Percentiles rank a stretch among this genome's conserved stretches.
Conservation (phyloP, 2,888 invertebrate species). For the Chromoteleia sp. region DNA sequence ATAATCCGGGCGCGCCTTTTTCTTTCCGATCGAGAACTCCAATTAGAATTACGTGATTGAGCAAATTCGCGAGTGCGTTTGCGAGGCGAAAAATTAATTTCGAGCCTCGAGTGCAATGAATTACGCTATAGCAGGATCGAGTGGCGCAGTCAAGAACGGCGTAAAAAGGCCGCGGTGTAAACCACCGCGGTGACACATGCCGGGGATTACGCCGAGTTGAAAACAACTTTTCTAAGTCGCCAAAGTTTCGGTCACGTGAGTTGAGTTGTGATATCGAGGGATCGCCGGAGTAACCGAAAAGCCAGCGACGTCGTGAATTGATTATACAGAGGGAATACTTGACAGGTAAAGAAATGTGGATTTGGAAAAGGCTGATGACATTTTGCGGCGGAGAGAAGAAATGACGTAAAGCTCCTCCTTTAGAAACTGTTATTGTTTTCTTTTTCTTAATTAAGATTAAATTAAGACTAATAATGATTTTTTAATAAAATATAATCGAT, state of each 20-base stretch:
- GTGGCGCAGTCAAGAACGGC: conserved; percentile 4
- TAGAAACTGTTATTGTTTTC: too few relatives aligned
- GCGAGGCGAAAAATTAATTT: conserved; percentile 21
- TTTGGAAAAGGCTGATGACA: too few relatives aligned
- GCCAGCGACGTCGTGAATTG: conserved; percentile 11
- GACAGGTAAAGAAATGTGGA: too few relatives aligned
- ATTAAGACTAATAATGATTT: too few relatives aligned
- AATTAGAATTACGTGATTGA: conserved; percentile 17
- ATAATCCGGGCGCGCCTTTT: not conserved
- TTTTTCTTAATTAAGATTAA: too few relatives aligned
- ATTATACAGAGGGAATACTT: not conserved
- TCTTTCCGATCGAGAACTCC: not conserved
- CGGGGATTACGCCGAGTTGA: conserved; percentile 50
- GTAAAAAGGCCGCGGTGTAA: conserved; percentile 43
- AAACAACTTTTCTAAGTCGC: conserved; percentile 58
- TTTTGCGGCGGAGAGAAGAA: too few relatives aligned
- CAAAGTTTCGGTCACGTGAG: conserved; percentile 42
- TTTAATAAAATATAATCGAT: too few relatives aligned
- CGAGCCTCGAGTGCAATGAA: conserved; percentile 37
- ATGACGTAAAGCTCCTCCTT: too few relatives aligned
- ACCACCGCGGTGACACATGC: conserved; percentile 56
- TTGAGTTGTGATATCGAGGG: conserved; percentile 32
- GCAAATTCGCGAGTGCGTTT: not conserved
- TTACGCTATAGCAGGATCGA: conserved; percentile 33
- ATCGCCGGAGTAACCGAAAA: conserved; percentile 25